phyloP scores from a whole-genome alignment of 1,140 invertebrate species.

The Apocrypta bakeri region DNA sequence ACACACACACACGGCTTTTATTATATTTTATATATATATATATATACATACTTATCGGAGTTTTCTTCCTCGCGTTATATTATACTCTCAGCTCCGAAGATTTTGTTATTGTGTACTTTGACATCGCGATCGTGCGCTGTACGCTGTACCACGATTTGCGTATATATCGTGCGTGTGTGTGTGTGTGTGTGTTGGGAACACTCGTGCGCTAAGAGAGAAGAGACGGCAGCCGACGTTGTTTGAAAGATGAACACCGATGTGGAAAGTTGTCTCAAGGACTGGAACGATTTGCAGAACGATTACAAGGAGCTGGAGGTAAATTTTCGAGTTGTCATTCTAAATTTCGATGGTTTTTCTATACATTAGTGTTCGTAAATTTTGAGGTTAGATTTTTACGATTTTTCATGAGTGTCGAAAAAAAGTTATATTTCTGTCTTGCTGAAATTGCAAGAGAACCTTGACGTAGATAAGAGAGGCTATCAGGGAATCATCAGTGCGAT shows the following conservation, averaged over 20 bases:
- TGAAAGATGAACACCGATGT: constrained; percentile 74
- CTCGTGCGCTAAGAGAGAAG: constrained; percentile 6
- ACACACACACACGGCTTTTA: too few species aligned
- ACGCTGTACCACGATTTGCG: too few species aligned
- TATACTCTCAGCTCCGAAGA: too few species aligned
- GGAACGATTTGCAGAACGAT: constrained; percentile 85
- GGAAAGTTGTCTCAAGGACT: constrained; percentile 82
- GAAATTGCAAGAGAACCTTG: background rate
- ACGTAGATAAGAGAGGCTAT: background rate
- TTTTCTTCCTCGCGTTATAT: too few species aligned
- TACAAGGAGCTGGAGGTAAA: constrained; percentile 84
- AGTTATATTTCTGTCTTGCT: background rate
- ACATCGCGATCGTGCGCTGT: too few species aligned
- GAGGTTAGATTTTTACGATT: background rate
- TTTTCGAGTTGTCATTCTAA: background rate
- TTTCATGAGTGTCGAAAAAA: background rate
- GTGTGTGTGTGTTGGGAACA: too few species aligned
- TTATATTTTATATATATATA: too few species aligned
- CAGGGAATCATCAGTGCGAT: background rate
- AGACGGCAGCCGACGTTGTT: constrained; percentile 37
- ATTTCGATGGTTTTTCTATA: background rate
- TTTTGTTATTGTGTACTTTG: too few species aligned
- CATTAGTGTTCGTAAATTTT: background rate
- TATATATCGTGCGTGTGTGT: too few species aligned
- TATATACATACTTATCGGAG: too few species aligned